These are phyloP conservation scores for Mayetiola destructor DNA, from an alignment of 2,888 invertebrate species.

Conservation along the genomic window DNA sequence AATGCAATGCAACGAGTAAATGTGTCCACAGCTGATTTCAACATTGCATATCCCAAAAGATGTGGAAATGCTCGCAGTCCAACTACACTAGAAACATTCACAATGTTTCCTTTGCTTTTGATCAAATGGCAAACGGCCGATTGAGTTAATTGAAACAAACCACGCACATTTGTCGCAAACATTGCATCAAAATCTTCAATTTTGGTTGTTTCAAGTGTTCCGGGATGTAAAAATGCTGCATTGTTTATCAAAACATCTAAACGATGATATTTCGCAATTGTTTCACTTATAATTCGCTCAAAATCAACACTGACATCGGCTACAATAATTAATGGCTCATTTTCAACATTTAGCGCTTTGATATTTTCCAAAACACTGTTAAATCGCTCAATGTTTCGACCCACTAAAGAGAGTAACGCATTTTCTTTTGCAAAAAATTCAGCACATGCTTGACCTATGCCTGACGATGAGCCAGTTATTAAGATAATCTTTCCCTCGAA, in stretches of 20 bases:
- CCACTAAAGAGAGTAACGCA: neutral
- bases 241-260: constrained; percentile 79
- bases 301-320: constrained; percentile 3
- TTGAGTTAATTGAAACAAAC: constrained; percentile 70
- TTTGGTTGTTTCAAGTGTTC: constrained; percentile 71
- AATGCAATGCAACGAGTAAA: constrained; percentile 85
- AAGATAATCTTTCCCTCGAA: constrained; percentile 38
- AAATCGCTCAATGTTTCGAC: neutral
- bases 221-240: constrained; percentile 71
- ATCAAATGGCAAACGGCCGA: constrained; percentile 75
- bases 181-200: constrained; percentile 77
- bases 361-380: neutral
- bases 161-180: constrained; percentile 79
- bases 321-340: neutral
- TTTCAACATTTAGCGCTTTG: neutral
- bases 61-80: constrained; percentile 83
- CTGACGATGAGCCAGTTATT: constrained; percentile 56
- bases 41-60: constrained; percentile 80
- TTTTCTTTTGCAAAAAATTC: constrained; percentile 41
- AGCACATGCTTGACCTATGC: constrained; percentile 58
- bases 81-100: constrained; percentile 90
- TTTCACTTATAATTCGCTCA: constrained; percentile 47
- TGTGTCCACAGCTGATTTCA: constrained; percentile 89
- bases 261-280: constrained; percentile 57
- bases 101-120: constrained; percentile 73